These are phyloP conservation scores for Spinibarbus caldwelli DNA, from an alignment of 2,797 vertebrate species.

Conservation along the genomic window DNA sequence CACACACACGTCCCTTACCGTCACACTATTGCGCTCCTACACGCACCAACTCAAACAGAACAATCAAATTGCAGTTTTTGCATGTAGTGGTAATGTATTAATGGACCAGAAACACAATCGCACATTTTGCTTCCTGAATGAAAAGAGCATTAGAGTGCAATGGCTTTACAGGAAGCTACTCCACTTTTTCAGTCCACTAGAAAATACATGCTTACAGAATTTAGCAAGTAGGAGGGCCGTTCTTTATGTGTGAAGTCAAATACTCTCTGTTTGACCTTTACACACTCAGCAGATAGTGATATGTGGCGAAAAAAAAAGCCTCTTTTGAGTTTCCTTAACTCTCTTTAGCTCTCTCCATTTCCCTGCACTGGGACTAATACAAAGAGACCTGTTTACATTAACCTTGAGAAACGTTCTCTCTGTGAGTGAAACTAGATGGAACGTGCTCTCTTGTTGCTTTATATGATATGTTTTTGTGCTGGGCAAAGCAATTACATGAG, in stretches of 20 bases:
- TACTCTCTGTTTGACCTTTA: constrained; percentile 19
- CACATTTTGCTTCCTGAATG: neutral
- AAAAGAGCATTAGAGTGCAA: neutral
- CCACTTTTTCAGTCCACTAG: no score
- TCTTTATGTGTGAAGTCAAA: neutral
- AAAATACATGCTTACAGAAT: constrained; percentile 17
- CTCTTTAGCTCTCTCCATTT: constrained; percentile 20
- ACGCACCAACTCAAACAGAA: constrained; percentile 5
- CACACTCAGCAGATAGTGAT: neutral
- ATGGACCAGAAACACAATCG: neutral
- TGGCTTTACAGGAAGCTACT: neutral
- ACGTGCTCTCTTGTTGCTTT: constrained; percentile 29
- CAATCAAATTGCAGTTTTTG: neutral
- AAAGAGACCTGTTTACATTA: constrained; percentile 46
- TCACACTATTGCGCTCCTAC: no score
- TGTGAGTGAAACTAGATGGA: constrained; percentile 22
- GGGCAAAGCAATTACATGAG: constrained; percentile 15
- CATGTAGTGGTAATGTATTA: constrained; percentile 1
- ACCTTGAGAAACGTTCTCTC: constrained; percentile 38
- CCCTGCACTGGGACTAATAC: constrained; percentile 35
- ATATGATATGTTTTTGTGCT: constrained; percentile 29
- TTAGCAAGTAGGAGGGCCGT: neutral
- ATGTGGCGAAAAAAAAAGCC: no score
- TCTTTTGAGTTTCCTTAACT: constrained; percentile 21
- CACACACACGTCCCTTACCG: no score